A percentile compares a stretch with the other conserved stretches of the same genome.
phyloP scores from a whole-genome alignment of 2,797 vertebrate species.

The Sardinella longiceps region DNA sequence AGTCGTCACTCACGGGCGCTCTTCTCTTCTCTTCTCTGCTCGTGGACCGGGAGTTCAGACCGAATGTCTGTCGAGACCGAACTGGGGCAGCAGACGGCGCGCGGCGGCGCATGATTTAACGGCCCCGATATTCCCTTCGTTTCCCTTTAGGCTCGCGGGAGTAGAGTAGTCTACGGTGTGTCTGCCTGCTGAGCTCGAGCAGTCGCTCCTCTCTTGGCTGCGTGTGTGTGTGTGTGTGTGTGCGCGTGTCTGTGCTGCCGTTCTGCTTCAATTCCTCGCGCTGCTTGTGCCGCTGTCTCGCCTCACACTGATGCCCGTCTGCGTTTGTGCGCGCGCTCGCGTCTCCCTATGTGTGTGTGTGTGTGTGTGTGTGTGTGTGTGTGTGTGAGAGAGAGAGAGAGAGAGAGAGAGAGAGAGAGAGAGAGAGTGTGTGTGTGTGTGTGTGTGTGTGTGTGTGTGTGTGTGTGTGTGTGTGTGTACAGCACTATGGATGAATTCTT shows the following conservation, averaged over 20 bases:
- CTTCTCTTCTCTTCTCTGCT: neutral
- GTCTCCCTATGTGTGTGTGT: neutral
- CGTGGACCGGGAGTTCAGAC: neutral
- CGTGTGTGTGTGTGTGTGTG: neutral
- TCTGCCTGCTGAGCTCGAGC: neutral
- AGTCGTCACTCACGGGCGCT: conserved; percentile 4
- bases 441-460: neutral
- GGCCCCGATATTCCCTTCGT: neutral
- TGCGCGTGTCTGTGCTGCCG: neutral
- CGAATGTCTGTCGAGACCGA: neutral
- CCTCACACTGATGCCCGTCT: neutral
- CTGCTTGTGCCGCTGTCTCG: conserved; percentile 10
- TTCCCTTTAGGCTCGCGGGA: neutral
- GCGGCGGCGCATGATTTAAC: neutral
- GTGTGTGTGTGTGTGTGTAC: neutral
- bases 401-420: neutral
- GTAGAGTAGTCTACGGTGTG: neutral
- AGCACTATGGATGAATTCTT: no score
- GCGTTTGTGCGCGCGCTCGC: neutral
- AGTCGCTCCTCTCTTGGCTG: neutral
- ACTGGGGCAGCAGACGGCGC: neutral
- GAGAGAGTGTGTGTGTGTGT: neutral
- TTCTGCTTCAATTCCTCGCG: conserved; percentile 1
- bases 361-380: neutral
- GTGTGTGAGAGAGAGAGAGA: neutral